Evolutionary conservation across 1,140 invertebrate genomes (phyloP), one percentile per base, ranked within the genome.

Genomic region (Drosophila bocki): DNA sequence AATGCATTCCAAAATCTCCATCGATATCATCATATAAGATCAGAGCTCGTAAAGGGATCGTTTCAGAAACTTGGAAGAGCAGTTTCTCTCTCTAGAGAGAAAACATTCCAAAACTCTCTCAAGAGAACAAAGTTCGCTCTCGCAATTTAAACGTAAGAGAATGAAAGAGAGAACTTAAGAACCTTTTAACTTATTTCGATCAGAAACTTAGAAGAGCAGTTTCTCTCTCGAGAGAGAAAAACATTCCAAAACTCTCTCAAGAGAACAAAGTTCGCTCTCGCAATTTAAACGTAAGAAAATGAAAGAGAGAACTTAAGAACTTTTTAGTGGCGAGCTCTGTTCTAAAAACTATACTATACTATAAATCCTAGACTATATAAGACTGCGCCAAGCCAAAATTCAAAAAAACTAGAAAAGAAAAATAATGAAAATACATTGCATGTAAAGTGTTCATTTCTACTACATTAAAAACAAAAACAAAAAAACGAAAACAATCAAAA

Each of bases 371-470:
- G 53, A 71, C 69, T 71, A 50, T 39, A 71, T 48, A 72, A 74
- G 70, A 74, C 70, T 74, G 68, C 56, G 67, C 29, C 54, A 42
- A 72, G 68, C 67, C 70, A 74, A 74, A 72, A 59, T 72, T 71
- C 12, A 12, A 32, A 39, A 35, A 39, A 35, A 37, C 39, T 39
- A 29, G 17, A 22, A n/a, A 2, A 7, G 15, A 15, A 32, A 15
- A 9, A 7, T 5, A 9, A n/a, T 12, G 32, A 57, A 42, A 32
- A 15, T 29, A 19, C 47, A 37, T 61, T 37, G 45, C 62, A 58
- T 75, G 42, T 75, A 17, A 64, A 59, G 56, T 64, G 39, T 33
- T 64, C 19, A 65, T 62, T 35, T 64, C 60, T 65, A 61, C 57
- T 15, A 22, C 37, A 53, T 68, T n/a, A 48, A 37, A 35, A 29